These are phyloP conservation scores for Ophioninae sp. DNA, from an alignment of 2,888 invertebrate species.

Conservation along the genomic window DNA sequence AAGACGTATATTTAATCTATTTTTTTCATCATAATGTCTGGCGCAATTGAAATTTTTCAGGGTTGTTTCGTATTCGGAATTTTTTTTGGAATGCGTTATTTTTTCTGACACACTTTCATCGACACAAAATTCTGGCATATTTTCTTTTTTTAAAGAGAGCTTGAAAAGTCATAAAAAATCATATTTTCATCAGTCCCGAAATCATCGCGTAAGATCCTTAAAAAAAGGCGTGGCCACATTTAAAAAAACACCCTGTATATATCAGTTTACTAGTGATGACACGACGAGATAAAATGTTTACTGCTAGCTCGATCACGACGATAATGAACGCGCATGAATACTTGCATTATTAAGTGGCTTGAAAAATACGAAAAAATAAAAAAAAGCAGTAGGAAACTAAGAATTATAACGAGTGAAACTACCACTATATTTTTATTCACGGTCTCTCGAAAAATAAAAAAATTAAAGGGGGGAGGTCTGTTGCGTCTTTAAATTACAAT, in stretches of 20 bases:
- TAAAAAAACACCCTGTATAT: neutral
- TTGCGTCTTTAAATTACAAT: slow-evolving; percentile 36
- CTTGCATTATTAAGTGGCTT: neutral
- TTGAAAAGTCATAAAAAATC: too few species aligned
- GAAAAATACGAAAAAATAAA: neutral
- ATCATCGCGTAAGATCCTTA: too few species aligned
- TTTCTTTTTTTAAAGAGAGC: too few species aligned
- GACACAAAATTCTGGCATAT: too few species aligned
- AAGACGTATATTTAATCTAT: too few species aligned
- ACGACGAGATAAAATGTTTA: slow-evolving; percentile 45
- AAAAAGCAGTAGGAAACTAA: neutral
- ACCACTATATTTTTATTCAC: slow-evolving; percentile 12
- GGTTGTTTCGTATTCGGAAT: too few species aligned
- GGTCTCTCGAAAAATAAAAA: neutral
- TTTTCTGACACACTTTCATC: too few species aligned
- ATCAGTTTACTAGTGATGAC: slow-evolving; percentile 35
- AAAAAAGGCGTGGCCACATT: too few species aligned
- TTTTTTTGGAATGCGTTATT: too few species aligned
- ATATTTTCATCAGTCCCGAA: too few species aligned
- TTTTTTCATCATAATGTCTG: too few species aligned
- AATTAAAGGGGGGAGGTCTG: neutral
- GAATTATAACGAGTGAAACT: slow-evolving; percentile 32
- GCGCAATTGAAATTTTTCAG: too few species aligned
- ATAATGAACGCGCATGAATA: slow-evolving; percentile 32
- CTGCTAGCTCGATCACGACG: slow-evolving; percentile 39